Percentiles rank a stretch among this genome's conserved stretches.
phyloP scores from a whole-genome alignment of 2,113 vertebrate genomes.

The Gopherus evgoodei region DNA sequence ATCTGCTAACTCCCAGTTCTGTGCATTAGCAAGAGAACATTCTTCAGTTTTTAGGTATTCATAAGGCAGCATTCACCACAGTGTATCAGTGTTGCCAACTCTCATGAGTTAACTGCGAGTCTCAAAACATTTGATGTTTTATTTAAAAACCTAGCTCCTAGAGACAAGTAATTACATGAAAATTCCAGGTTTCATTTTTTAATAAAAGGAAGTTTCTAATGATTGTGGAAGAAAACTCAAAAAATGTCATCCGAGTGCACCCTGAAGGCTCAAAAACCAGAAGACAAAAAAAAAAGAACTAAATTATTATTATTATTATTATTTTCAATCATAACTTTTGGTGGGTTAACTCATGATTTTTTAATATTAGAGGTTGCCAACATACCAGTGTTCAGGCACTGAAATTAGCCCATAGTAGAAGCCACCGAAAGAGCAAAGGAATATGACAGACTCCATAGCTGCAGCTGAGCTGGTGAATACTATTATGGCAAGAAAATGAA shows the following conservation, averaged over 20 bases:
- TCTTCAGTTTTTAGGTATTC: background rate
- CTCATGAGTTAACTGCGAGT: background rate
- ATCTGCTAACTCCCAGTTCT: background rate
- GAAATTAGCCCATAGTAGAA: background rate
- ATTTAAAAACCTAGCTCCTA: background rate
- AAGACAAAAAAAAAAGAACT: background rate
- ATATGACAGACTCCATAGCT: background rate
- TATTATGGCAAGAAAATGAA: background rate
- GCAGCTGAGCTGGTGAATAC: background rate
- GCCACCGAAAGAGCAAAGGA: background rate
- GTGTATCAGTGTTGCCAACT: too few relatives aligned
- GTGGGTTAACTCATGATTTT: background rate
- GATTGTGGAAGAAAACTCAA: background rate
- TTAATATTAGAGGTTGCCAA: background rate
- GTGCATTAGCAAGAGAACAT: background rate
- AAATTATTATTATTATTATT: background rate
- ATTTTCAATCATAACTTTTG: background rate
- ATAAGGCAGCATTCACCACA: too few relatives aligned
- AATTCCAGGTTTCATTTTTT: background rate
- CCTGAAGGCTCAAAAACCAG: background rate
- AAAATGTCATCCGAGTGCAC: background rate
- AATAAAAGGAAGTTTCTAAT: background rate
- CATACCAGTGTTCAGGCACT: too few relatives aligned
- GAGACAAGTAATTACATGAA: background rate
- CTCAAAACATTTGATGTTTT: background rate